Evolutionary conservation across 2,797 vertebrate species (phyloP), one percentile per base, ranked within the genome.

Genomic region (Rhabdomys pumilio): DNA sequence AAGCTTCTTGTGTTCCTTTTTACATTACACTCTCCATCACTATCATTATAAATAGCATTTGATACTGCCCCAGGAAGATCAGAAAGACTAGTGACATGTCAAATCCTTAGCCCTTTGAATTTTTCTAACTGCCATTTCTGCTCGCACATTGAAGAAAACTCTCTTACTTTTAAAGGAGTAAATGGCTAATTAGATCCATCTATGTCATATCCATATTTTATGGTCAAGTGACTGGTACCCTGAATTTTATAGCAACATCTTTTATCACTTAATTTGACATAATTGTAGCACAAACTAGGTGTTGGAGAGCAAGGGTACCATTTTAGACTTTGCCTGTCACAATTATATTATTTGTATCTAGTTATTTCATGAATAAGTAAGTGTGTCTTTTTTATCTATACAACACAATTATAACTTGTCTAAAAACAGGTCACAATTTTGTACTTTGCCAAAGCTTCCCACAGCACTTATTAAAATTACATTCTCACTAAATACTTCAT

Each of bases 401-500:
- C 2, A 50, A 26, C 12, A 85, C 44, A 29, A 5, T 31, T 91
- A 73, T 50, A 87, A 96, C 84, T 44, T 80, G 7, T 44, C 69
- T 83, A 73, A 93, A 73, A 69, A 69, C 72, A 96, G 84, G 65
- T n/a, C 65, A 10, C 29, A 73, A 15, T 53, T 57, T 96, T 67
- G 75, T 95, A 15, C n/a, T 94, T 96, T 0, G 1, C 24, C 31
- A 77, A 69, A 57, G 13, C 79, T 81, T 53, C 41, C 44, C 19
- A 38, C 6, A 84, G 6, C 15, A 81, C 67, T 93, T 93, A 44
- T 77, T 95, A 90, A 15, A 1, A 47, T 22, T 57, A 57, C 4
- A 65, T 89, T 91, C 59, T 83, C 92, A 41, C 50, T 92, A 90
- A 92, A 67, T 89, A 84, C 41, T 87, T 95, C 31, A 96, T 91